Percentiles rank a stretch among this genome's conserved stretches.
Evolutionary conservation across 2,797 vertebrate genomes (phyloP).

Genomic region (Strix occidentalis): DNA sequence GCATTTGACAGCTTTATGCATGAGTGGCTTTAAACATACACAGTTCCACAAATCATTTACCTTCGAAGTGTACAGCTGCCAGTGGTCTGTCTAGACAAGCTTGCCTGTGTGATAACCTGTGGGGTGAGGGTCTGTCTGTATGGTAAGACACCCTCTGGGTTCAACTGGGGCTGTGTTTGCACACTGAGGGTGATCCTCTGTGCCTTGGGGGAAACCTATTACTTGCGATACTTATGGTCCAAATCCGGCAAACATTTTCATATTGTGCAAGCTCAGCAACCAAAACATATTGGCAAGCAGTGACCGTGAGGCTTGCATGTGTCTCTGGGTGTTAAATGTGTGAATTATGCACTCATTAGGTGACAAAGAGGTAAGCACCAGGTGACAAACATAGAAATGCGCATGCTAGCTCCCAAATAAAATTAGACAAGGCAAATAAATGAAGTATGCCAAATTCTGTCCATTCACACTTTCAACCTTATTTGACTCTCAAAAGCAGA

Average conservation of each 20-base stretch:
- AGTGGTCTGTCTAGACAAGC: background rate
- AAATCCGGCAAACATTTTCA: background rate
- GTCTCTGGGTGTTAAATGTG: background rate
- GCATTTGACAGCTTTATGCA: slow-evolving; percentile 38
- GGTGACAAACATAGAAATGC: background rate
- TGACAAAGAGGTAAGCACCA: background rate
- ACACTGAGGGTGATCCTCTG: background rate
- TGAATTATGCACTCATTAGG: background rate
- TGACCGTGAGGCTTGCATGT: fast-evolving
- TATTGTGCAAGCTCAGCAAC: background rate
- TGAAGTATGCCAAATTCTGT: background rate
- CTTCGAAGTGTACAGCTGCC: background rate
- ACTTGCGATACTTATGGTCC: fast-evolving
- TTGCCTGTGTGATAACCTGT: background rate
- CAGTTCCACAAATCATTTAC: background rate
- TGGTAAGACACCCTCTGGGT: background rate
- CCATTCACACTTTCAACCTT: background rate
- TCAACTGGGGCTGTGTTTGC: background rate
- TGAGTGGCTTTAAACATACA: background rate
- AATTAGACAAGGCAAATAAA: background rate
- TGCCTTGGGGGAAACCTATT: background rate
- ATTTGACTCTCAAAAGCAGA: background rate
- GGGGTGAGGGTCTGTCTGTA: background rate
- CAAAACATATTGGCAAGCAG: background rate
- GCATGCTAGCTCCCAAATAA: background rate